Evolutionary conservation across 2,113 vertebrate species (phyloP).

Genomic region (Garra rufa): DNA sequence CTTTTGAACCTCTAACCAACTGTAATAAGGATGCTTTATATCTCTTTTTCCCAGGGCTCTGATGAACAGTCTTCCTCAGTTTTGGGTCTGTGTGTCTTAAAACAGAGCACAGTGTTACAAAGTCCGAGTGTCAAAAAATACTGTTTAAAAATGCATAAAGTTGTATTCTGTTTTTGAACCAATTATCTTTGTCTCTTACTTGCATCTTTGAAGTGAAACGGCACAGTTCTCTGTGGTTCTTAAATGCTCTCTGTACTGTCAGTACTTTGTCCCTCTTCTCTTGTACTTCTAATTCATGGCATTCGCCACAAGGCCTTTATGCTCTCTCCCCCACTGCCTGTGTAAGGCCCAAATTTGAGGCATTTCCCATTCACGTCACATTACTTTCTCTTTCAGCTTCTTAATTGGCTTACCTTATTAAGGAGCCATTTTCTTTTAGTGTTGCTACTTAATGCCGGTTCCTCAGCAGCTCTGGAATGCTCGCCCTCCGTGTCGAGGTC

Average conservation of each 20-base stretch:
- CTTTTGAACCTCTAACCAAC: too few species aligned
- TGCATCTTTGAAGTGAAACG: not conserved
- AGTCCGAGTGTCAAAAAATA: not conserved
- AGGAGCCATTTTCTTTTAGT: slow-evolving; percentile 76
- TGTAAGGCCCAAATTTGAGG: slow-evolving; percentile 38
- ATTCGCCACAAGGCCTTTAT: slow-evolving; percentile 41
- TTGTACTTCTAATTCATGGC: slow-evolving; percentile 38
- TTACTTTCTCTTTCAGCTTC: slow-evolving; percentile 63
- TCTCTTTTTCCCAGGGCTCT: not conserved
- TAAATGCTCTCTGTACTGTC: slow-evolving; percentile 17
- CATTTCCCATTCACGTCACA: slow-evolving; percentile 55
- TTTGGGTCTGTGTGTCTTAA: not conserved
- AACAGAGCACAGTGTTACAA: not conserved
- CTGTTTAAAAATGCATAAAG: not conserved
- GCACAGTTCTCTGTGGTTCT: not conserved
- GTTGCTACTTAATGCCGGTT: slow-evolving; percentile 70
- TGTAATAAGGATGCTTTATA: not conserved
- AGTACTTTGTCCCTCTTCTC: not conserved
- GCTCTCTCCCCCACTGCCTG: slow-evolving; percentile 25
- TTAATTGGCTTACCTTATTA: slow-evolving; percentile 80
- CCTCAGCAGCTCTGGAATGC: slow-evolving; percentile 72
- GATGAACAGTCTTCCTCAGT: not conserved
- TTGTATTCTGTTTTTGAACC: not conserved
- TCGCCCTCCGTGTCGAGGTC: slow-evolving; percentile 67
- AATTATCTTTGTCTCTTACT: not conserved